Evolutionary conservation across 2,888 invertebrate genomes (phyloP).

Genomic region (Philereme transversata): DNA sequence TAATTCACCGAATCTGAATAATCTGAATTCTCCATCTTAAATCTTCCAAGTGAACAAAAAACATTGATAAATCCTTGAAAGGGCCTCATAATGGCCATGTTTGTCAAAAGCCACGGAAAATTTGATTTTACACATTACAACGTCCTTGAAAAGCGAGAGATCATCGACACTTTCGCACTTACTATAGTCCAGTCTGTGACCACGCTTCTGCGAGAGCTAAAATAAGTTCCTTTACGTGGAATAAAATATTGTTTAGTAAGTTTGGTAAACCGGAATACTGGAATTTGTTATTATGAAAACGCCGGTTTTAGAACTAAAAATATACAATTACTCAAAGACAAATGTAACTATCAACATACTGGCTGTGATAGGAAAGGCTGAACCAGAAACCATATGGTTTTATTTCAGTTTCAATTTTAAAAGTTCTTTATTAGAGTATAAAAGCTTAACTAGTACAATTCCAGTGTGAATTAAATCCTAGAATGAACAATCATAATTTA

Average conservation of each 20-base stretch:
- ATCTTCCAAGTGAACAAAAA: conserved; percentile 10
- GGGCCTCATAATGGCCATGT: conserved; percentile 32
- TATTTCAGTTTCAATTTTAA: too few species aligned
- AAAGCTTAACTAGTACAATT: too few species aligned
- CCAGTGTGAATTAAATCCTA: too few species aligned
- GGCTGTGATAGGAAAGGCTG: too few species aligned
- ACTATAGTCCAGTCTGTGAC: conserved; percentile 11
- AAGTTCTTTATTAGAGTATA: too few species aligned
- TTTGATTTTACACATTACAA: conserved; percentile 28
- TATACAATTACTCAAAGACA: too few species aligned
- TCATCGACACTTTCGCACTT: conserved; percentile 47
- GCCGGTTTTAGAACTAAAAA: conserved; percentile 1
- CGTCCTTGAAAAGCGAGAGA: conserved; percentile 52
- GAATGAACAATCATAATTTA: too few species aligned
- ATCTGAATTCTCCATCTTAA: conserved; percentile 3
- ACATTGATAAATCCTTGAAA: conserved; percentile 20
- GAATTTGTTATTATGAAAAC: conserved; percentile 6
- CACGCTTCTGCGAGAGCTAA: conserved; percentile 12
- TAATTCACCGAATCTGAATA: not conserved
- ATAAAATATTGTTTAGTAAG: conserved; percentile 16
- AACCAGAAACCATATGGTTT: too few species aligned
- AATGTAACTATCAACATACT: too few species aligned
- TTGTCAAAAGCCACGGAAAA: conserved; percentile 32
- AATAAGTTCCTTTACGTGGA: conserved; percentile 9
- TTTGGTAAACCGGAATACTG: conserved; percentile 21